phyloP scores from a whole-genome alignment of 2,113 vertebrate species.

The Empidonax alnorum region DNA sequence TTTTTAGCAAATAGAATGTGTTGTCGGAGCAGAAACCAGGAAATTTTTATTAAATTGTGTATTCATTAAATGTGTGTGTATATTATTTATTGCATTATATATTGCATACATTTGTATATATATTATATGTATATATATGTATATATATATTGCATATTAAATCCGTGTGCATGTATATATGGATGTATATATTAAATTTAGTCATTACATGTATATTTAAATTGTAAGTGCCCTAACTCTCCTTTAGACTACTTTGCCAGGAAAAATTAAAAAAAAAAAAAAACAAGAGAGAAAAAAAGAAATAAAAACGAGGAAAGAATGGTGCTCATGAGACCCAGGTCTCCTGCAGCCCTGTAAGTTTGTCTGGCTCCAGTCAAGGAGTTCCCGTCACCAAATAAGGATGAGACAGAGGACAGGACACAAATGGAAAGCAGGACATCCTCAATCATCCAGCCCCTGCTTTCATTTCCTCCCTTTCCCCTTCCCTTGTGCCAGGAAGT shows the following conservation, averaged over 20 bases:
- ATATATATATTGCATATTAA: no score
- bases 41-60: neutral
- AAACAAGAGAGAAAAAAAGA: neutral
- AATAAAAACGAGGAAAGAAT: neutral
- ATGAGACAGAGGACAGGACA: neutral
- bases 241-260: neutral
- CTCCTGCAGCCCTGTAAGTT: neutral
- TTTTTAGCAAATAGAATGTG: neutral
- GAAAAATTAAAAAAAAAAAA: neutral
- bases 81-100: no score
- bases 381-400: constrained; percentile 14
- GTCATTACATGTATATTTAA: neutral
- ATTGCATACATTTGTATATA: no score
- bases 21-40: neutral
- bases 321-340: neutral
- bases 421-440: constrained; percentile 25
- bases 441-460: neutral
- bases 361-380: neutral
- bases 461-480: constrained; percentile 23
- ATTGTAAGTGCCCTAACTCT: neutral
- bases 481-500: constrained; percentile 24
- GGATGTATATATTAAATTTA: no score
- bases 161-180: no score
- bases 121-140: no score
- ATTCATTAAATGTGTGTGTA: no score